A percentile compares a stretch with the other conserved stretches of the same genome.
These are phyloP conservation scores for Drosophila rhopaloa DNA, from an alignment of 1,140 invertebrate species.

Conservation along the genomic window DNA sequence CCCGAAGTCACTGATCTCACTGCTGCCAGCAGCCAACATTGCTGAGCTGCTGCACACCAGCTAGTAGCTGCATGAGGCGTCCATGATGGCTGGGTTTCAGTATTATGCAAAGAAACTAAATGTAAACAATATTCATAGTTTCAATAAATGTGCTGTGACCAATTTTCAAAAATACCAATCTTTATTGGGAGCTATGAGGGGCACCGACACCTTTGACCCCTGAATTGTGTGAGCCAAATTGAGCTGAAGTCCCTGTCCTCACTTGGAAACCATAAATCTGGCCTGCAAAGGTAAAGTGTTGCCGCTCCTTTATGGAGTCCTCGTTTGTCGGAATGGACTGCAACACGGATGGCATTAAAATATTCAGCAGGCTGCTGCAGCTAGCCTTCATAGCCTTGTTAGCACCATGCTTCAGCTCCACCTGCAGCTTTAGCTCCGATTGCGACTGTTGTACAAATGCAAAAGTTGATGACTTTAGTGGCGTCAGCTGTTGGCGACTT, in stretches of 20 bases:
- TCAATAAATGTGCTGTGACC: background rate
- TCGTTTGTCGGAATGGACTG: conserved; percentile 14
- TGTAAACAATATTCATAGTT: background rate
- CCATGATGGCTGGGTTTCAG: background rate
- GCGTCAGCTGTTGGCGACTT: conserved; percentile 55
- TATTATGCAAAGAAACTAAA: background rate
- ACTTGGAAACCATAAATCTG: conserved; percentile 29
- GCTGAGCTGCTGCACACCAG: conserved; percentile 6
- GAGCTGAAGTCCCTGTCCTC: background rate
- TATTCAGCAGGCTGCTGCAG: conserved; percentile 43
- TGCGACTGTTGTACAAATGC: conserved; percentile 28
- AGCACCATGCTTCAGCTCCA: conserved; percentile 7
- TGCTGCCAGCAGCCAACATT: conserved; percentile 37
- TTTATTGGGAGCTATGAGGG: no score
- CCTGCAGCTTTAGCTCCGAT: background rate
- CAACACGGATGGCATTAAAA: conserved; percentile 14
- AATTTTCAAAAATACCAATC: background rate
- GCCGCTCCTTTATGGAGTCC: conserved; percentile 8
- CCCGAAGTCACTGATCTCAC: conserved; percentile 15
- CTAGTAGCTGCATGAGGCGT: background rate
- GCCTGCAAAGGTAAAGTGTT: conserved; percentile 15
- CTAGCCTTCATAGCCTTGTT: background rate
- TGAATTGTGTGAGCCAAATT: no score
- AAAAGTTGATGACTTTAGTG: conserved; percentile 52
- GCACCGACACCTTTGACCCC: no score